A percentile compares a stretch with the other conserved stretches of the same genome.
Evolutionary conservation across 1,140 invertebrate genomes (phyloP).

Genomic region (Drosophila novamexicana): DNA sequence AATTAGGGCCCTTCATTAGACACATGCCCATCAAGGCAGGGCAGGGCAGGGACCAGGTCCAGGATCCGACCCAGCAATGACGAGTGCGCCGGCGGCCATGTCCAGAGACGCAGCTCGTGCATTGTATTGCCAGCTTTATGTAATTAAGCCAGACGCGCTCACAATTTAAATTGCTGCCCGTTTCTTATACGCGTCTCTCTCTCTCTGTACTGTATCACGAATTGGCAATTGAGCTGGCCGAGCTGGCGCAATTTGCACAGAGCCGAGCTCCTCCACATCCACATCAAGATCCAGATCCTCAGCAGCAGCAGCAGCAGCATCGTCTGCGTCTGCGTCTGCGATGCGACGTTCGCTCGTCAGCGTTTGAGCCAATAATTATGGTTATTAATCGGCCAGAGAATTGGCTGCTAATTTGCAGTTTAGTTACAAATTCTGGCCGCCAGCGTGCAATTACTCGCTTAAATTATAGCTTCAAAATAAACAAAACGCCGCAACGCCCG

Average conservation of each 20-base stretch:
- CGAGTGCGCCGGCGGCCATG: constrained; percentile 51
- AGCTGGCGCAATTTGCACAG: constrained; percentile 37
- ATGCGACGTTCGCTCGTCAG: constrained; percentile 76
- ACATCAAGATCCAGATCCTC: constrained; percentile 57
- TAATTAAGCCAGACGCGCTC: constrained; percentile 78
- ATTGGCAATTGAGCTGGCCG: constrained; percentile 68
- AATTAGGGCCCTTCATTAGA: constrained; percentile 77
- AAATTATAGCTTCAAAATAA: constrained; percentile 85
- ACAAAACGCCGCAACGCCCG: constrained; percentile 83
- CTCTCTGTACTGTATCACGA: constrained; percentile 66
- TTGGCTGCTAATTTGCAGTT: constrained; percentile 86
- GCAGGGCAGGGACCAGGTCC: not conserved
- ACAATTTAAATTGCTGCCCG: constrained; percentile 74
- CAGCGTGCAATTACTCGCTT: constrained; percentile 84
- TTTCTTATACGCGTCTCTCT: constrained; percentile 40
- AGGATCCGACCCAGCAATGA: constrained; percentile 16
- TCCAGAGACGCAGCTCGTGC: constrained; percentile 21
- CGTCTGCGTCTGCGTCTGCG: constrained; percentile 18
- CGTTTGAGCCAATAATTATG: constrained; percentile 85
- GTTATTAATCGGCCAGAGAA: constrained; percentile 85
- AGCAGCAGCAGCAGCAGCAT: constrained; percentile 18
- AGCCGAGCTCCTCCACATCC: constrained; percentile 43
- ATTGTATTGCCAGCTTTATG: constrained; percentile 65
- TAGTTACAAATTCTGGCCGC: constrained; percentile 85
- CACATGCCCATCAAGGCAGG: constrained; percentile 67